Evolutionary conservation across 1,140 invertebrate species (phyloP).

Genomic region (Glossosoma conforme): DNA sequence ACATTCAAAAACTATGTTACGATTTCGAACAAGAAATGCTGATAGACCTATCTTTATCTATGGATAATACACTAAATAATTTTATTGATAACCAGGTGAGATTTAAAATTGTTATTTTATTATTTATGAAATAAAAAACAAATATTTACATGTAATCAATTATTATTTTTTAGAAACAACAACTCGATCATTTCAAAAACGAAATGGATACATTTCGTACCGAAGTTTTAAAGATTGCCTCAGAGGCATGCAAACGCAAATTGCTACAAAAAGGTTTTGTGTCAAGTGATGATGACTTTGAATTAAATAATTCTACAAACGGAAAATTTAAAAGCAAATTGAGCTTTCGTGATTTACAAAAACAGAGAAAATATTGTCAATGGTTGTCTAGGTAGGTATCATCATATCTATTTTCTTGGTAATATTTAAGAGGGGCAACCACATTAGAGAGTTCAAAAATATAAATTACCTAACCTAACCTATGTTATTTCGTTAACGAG

Average conservation of each 20-base stretch:
- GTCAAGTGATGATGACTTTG: constrained; percentile 2
- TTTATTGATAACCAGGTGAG: constrained; percentile 62
- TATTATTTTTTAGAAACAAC: constrained; percentile 3
- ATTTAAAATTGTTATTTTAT: not conserved
- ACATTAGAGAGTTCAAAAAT: too few relatives aligned
- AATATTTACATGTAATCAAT: constrained; percentile 1
- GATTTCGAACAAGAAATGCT: constrained; percentile 59
- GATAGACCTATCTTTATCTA: constrained; percentile 49
- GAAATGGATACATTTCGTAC: not conserved
- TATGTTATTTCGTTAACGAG: too few relatives aligned
- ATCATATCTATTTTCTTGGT: constrained; percentile 30
- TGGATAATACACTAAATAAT: constrained; percentile 59
- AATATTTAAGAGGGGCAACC: too few relatives aligned
- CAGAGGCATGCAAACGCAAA: not conserved
- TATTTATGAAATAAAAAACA: not conserved
- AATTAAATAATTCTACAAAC: not conserved
- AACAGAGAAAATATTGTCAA: constrained; percentile 71
- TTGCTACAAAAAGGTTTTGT: constrained; percentile 1
- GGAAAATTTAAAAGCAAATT: not conserved
- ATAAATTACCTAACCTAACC: too few relatives aligned
- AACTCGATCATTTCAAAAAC: not conserved
- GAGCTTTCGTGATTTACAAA: constrained; percentile 79
- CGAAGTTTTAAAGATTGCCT: not conserved
- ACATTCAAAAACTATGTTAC: constrained; percentile 65
- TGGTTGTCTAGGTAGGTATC: constrained; percentile 50